Base-by-base conservation (phyloP, 2,888 invertebrate genomes). In the Elgonia sp. region DNA sequence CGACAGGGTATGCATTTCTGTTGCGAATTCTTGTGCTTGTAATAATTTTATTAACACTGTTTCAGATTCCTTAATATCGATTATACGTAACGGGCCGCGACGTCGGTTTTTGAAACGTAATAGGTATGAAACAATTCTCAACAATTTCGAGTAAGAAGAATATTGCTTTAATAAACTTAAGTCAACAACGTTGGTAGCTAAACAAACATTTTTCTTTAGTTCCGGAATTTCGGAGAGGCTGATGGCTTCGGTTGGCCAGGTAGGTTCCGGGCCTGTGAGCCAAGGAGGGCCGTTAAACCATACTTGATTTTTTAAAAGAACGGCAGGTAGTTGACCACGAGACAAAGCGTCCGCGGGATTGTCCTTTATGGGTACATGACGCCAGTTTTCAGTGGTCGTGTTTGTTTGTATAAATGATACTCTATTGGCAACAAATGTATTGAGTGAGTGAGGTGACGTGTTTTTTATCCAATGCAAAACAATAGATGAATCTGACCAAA, bases 71-170 rank as follows among this genome's bases (percentile, higher is more conserved):
- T 50, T 20, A 14, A 21, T 16, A 16, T 69, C 69, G 0, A 2
- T 10, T n/a, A n/a, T 8, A 6, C n/a, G 7, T 40, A 40, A 40
- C 10, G 39, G 39, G 4, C 40, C 65, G 2, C 18, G 7, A 40
- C 18, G n/a, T 8, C 37, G n/a, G 14, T 18, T 67, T 10, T 2
- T 6, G 7, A 16, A 29, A 39, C 55, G 55, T 9, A 18, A 39
- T 40, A 55, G 57, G 39, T 39, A 72, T 2, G 72, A 9, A 29
- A 20, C 39, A 3, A 72, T 46, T 72, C 55, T 50, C 6, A 55
- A 12, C 18, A 72, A 39, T 29, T 55, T 70, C 10, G 16, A 9
- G 53, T 70, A 70, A 0, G 53, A 70, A 1, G 70, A 70, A 37
- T n/a, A 53, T 37, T 37, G 53, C 1, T n/a, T n/a, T 5, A 46